These are phyloP conservation scores for Actenoides hombroni DNA, from an alignment of 2,113 vertebrate species.

Conservation along the genomic window DNA sequence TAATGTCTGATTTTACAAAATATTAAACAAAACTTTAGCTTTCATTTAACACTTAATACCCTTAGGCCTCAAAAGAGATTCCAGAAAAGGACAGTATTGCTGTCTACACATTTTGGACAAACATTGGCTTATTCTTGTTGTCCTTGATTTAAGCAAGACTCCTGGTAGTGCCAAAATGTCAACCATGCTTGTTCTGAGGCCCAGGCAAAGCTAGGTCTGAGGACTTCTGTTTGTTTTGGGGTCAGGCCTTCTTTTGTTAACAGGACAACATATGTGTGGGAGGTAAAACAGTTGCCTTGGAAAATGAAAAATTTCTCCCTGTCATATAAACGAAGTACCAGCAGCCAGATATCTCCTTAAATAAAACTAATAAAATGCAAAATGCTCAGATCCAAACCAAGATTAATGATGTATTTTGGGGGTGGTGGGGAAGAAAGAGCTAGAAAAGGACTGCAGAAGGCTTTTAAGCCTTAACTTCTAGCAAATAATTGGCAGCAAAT, in stretches of 20 bases:
- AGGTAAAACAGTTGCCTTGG: neutral
- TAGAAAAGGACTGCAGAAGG: neutral
- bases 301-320: neutral
- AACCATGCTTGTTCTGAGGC: neutral
- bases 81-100: neutral
- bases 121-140: neutral
- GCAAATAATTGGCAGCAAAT: conserved; percentile 48
- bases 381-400: neutral
- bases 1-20: neutral
- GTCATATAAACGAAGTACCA: neutral
- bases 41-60: neutral
- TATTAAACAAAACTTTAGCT: neutral
- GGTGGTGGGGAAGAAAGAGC: neutral
- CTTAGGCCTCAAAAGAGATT: neutral
- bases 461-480: conserved; percentile 15
- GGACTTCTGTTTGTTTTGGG: neutral
- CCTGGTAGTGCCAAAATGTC: neutral
- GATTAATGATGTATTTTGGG: neutral
- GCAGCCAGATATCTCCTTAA: neutral
- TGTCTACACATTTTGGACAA: neutral
- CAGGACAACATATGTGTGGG: neutral
- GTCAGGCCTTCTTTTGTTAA: neutral
- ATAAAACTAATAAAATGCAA: neutral
- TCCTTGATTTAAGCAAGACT: neutral
- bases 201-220: neutral